A percentile compares a stretch with the other conserved stretches of the same genome.
phyloP scores from a whole-genome alignment of 2,113 vertebrate species.

The Ciconia stormi region DNA sequence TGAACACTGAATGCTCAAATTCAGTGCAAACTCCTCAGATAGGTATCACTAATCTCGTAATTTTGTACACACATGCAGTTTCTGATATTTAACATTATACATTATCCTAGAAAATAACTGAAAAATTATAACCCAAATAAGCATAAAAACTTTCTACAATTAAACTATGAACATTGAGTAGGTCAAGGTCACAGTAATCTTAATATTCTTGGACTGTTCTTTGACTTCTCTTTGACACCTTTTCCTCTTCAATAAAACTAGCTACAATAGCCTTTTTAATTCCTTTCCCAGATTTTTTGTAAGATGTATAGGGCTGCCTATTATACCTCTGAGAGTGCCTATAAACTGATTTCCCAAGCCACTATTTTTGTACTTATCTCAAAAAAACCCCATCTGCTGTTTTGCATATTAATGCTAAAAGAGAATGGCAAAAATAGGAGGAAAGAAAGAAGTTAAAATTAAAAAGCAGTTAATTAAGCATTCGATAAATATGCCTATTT shows the following conservation, averaged over 20 bases:
- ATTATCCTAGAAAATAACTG: not conserved
- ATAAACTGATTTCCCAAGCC: not conserved
- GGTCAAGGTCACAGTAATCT: slow-evolving; percentile 2
- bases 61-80: not conserved
- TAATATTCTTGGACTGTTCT: not conserved
- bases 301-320: not conserved
- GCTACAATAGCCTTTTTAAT: not conserved
- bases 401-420: slow-evolving; percentile 22
- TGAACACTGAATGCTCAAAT: not conserved
- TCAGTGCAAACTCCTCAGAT: not conserved
- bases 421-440: not conserved
- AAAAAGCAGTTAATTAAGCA: slow-evolving; percentile 9
- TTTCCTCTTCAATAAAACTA: not conserved
- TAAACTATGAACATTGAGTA: not conserved
- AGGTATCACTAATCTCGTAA: not conserved
- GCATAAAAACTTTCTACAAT: not conserved
- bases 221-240: not conserved
- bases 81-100: not conserved
- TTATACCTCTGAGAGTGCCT: not conserved
- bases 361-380: not conserved
- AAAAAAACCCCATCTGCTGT: not conserved
- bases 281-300: not conserved
- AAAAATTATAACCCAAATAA: slow-evolving; percentile 7
- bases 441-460: not conserved
- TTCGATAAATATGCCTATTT: slow-evolving; percentile 10